phyloP scores from a whole-genome alignment of 2,888 invertebrate species.

The Temnothorax rugatulus region DNA sequence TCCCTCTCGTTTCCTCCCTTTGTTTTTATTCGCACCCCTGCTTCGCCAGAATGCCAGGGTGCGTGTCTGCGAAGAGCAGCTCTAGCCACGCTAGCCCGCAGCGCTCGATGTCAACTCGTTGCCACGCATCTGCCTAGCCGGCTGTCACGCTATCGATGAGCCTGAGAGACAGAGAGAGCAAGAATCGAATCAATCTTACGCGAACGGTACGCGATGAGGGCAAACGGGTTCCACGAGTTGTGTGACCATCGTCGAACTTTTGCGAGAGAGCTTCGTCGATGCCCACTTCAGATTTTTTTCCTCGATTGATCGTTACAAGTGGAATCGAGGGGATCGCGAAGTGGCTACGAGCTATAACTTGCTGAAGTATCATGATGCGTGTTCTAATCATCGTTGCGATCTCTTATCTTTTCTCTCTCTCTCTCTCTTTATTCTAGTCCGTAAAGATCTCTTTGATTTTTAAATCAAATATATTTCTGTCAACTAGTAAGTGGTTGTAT shows the following conservation, averaged over 20 bases:
- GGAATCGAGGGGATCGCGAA: slow-evolving; percentile 9
- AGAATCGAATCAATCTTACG: slow-evolving; percentile 42
- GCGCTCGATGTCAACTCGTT: slow-evolving; percentile 80
- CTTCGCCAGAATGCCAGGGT: slow-evolving; percentile 62
- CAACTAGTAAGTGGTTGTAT: not conserved
- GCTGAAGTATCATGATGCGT: slow-evolving; percentile 16
- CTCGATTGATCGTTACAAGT: slow-evolving; percentile 9
- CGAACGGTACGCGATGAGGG: slow-evolving; percentile 23
- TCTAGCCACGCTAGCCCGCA: slow-evolving; percentile 78
- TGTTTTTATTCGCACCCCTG: slow-evolving; percentile 59
- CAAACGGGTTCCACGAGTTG: slow-evolving; percentile 20
- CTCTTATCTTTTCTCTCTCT: not conserved
- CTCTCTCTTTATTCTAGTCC: not conserved
- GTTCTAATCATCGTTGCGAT: not conserved
- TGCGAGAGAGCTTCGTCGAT: slow-evolving; percentile 12
- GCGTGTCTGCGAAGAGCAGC: slow-evolving; percentile 66
- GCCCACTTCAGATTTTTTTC: not conserved
- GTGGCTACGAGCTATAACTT: slow-evolving; percentile 1
- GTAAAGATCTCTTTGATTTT: not conserved
- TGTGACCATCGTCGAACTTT: slow-evolving; percentile 11
- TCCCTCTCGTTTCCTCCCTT: slow-evolving; percentile 32
- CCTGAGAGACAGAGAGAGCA: slow-evolving; percentile 40
- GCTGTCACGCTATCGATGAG: slow-evolving; percentile 77
- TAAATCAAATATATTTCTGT: not conserved
- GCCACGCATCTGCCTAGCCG: slow-evolving; percentile 79